phyloP scores from a whole-genome alignment of 2,797 vertebrate species.

The Sebastes kiyomatsui region DNA sequence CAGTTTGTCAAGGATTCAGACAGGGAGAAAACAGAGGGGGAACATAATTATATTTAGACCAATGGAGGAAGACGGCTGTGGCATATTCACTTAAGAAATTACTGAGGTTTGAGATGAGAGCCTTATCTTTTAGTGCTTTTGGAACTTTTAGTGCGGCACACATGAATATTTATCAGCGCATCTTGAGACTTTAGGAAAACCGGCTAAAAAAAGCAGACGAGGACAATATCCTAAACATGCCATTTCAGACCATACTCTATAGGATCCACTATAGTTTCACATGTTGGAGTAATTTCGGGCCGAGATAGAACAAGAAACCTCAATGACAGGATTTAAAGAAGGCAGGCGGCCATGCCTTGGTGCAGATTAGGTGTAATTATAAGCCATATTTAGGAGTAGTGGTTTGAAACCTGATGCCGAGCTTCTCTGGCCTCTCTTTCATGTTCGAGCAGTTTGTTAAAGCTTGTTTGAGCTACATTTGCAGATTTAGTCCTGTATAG shows the following conservation, averaged over 20 bases:
- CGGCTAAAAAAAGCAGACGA: neutral
- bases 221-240: neutral
- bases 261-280: neutral
- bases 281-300: conserved; percentile 69
- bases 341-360: conserved; percentile 39
- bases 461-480: neutral
- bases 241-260: conserved; percentile 5
- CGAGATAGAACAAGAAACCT: conserved; percentile 54
- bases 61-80: neutral
- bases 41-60: neutral
- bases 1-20: neutral
- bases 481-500: neutral
- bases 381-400: conserved; percentile 56
- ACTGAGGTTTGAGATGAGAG: neutral
- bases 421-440: neutral
- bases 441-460: neutral
- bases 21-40: neutral
- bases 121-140: neutral
- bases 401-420: conserved; percentile 42
- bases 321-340: conserved; percentile 66
- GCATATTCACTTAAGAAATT: neutral
- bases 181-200: neutral
- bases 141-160: neutral
- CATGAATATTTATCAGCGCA: neutral
- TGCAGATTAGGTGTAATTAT: conserved; percentile 62